Evolutionary conservation across 2,888 invertebrate genomes (phyloP), one percentile per base, ranked within the genome.

Genomic region (Chirona hameri): DNA sequence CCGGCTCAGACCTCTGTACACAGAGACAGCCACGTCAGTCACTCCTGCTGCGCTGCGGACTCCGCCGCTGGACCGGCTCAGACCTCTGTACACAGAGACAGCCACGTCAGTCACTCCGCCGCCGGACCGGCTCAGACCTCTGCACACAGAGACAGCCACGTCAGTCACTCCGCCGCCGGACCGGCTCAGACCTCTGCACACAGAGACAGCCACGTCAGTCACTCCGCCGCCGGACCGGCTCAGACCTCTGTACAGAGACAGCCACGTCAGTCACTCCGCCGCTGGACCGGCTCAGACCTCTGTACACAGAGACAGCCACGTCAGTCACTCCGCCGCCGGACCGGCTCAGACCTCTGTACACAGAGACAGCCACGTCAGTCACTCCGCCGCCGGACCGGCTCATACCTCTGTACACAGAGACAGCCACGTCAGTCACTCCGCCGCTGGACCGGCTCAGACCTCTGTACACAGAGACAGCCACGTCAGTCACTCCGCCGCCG

Each of bases 41-140:
- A 46, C 76, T 76, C 24, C 76, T 5, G 12, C 76, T 76, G 24
- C 79, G 55, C 60, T 60, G 46, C 48, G 65, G 69, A 82, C 39
- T 24, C 52, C 31, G 31, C 48, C 31, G 60, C 12, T 4, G 52
- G 1, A 52, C 52, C 52, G 52, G 52, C 52, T 52, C 15, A 12
- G 52, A 52, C 55, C n/a, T 29, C 65, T 48, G 79, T 7, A 39
- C 39, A 39, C 7, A 39, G 39, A 39, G 39, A 39, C 39, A n/a
- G n/a, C n/a, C n/a, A n/a, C n/a, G n/a, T n/a, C n/a, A n/a, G n/a
- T n/a, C n/a, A 82, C 39, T 24, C 52, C 31, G 31, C 48, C 31
- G 60, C 12, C 7, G 52, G 1, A 52, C 52, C 52, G 52, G 52
- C 52, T 52, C 15, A 12, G 52, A 52, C 55, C n/a, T 29, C 65